Percentiles rank a stretch among this genome's conserved stretches.
These are phyloP conservation scores for Tetraodon nigroviridis DNA, from an alignment of 2,113 vertebrate genomes.

Conservation along the genomic window DNA sequence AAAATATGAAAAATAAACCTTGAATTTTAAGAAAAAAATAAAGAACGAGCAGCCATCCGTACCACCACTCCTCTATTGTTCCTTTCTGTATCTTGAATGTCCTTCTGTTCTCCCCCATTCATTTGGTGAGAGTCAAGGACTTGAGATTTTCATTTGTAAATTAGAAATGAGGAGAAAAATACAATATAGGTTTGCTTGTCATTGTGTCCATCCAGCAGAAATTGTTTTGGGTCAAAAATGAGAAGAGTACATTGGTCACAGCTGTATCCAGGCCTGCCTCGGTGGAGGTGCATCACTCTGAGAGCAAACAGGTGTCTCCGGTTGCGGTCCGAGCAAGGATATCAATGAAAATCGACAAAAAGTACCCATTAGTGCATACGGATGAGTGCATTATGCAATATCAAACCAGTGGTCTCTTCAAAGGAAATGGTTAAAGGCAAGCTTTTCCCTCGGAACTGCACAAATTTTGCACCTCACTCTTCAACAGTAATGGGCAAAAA, in stretches of 20 bases:
- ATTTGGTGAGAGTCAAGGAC: conserved; percentile 75
- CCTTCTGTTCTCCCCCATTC: conserved; percentile 40
- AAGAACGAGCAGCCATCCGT: conserved; percentile 35
- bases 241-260: conserved; percentile 79
- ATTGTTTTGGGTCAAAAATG: conserved; percentile 76
- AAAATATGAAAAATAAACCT: conserved; percentile 33
- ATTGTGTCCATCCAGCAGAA: conserved; percentile 70
- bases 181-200: conserved; percentile 69
- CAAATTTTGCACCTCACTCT: conserved; percentile 79
- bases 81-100: conserved; percentile 49
- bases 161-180: conserved; percentile 77
- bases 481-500: conserved; percentile 82
- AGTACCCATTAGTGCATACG: conserved; percentile 88
- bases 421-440: conserved; percentile 76
- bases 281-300: conserved; percentile 74
- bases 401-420: conserved; percentile 80
- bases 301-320: conserved; percentile 76
- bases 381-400: conserved; percentile 83
- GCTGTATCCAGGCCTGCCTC: conserved; percentile 74
- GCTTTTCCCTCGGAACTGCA: conserved; percentile 80
- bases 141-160: conserved; percentile 57
- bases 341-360: conserved; percentile 79
- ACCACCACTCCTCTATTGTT: conserved; percentile 58
- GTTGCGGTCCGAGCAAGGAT: conserved; percentile 79
- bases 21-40: conserved; percentile 6